Conservation (phyloP, 2,888 invertebrate species). For the Nephrotoma appendiculata region DNA sequence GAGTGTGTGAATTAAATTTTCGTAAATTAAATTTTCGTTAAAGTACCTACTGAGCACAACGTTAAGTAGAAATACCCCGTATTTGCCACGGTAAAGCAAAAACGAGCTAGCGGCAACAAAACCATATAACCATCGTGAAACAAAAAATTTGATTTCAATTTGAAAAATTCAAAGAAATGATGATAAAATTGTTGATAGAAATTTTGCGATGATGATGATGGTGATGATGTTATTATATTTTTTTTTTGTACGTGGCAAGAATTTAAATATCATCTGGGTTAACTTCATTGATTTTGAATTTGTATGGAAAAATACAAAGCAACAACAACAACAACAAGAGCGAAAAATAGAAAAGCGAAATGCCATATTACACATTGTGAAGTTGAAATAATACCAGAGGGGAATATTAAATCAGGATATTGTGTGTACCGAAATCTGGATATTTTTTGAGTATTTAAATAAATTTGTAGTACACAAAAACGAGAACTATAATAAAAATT, state of each 20-base stretch:
- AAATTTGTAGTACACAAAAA: background rate
- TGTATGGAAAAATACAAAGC: background rate
- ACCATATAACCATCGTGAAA: background rate
- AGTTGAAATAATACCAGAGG: background rate
- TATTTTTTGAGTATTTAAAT: background rate
- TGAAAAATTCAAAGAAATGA: background rate
- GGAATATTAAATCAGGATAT: background rate
- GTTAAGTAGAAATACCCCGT: background rate
- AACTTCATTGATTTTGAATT: background rate
- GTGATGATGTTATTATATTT: background rate
- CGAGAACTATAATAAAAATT: background rate
- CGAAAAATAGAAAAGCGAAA: background rate
- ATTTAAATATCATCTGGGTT: background rate
- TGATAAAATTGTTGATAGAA: background rate
- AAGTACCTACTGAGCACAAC: background rate
- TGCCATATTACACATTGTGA: background rate
- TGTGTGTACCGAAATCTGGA: background rate
- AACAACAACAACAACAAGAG: too few species aligned
- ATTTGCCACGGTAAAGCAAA: background rate
- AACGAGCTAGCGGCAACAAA: background rate
- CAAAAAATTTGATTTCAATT: background rate
- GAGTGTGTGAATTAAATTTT: background rate
- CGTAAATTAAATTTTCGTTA: background rate
- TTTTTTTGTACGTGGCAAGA: background rate
- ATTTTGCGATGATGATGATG: background rate